Conservation (phyloP, 1,140 invertebrate genomes). For the Laupala kohalensis region DNA sequence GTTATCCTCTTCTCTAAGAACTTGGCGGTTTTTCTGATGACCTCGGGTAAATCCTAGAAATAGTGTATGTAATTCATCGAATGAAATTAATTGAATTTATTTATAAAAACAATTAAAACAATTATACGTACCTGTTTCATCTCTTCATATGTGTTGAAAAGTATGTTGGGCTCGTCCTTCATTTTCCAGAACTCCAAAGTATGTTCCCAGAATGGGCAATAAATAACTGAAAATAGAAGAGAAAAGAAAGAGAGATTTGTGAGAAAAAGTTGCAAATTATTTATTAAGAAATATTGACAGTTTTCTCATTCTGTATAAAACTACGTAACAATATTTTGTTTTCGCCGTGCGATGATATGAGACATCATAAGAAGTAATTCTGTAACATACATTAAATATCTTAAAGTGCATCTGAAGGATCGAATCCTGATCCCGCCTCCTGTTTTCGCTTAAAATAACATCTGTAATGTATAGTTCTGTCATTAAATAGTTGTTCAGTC, state of each 20-base stretch:
- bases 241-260: too few species aligned
- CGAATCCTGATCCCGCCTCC: too few species aligned
- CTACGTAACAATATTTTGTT: not conserved
- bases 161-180: slow-evolving; percentile 29
- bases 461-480: too few species aligned
- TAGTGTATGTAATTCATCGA: not conserved
- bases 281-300: not conserved
- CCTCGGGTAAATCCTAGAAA: not conserved
- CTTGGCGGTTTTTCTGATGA: not conserved
- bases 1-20: not conserved
- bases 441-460: too few species aligned
- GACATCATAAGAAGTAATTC: too few species aligned
- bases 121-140: slow-evolving; percentile 24
- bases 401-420: too few species aligned
- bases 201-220: slow-evolving; percentile 25
- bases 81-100: not conserved
- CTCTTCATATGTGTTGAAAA: slow-evolving; percentile 37
- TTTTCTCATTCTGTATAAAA: not conserved
- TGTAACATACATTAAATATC: too few species aligned
- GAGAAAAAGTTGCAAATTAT: not conserved
- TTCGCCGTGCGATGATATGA: too few species aligned
- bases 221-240: slow-evolving; percentile 19
- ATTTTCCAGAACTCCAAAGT: slow-evolving; percentile 28
- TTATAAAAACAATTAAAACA: not conserved
- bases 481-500: too few species aligned